Conservation (phyloP, 2,113 vertebrate species). For the Sylvia atricapilla region DNA sequence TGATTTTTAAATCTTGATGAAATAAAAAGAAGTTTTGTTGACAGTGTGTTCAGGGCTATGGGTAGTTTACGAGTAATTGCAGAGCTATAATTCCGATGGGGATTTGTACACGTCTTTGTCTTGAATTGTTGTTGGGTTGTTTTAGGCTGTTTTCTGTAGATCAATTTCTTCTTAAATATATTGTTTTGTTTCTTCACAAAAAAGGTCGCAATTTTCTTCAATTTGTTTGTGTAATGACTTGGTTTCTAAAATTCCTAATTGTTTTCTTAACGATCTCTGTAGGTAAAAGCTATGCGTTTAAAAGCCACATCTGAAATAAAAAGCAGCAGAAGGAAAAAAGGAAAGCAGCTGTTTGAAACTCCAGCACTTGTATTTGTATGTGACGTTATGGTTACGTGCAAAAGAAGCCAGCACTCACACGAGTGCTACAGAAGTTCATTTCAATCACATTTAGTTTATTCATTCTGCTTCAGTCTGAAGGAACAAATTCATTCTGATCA, state of each 20-base stretch:
- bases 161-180: background rate
- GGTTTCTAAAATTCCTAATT: background rate
- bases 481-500: conserved; percentile 79
- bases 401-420: background rate
- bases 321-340: background rate
- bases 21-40: background rate
- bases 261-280: background rate
- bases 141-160: background rate
- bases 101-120: rapidly evolving
- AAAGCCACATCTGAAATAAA: background rate
- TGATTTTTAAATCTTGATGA: background rate
- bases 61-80: background rate
- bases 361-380: background rate
- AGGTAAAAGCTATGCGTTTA: background rate
- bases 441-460: conserved; percentile 78
- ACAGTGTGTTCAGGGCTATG: background rate
- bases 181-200: background rate
- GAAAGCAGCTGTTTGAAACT: background rate
- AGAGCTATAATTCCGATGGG: background rate
- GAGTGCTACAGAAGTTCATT: conserved; percentile 69
- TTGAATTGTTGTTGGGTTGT: background rate
- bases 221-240: background rate
- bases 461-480: conserved; percentile 73
- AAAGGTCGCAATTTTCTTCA: background rate
- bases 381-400: background rate